These are phyloP conservation scores for Anoura caudifer DNA, from an alignment of 2,113 vertebrate genomes.

Conservation along the genomic window DNA sequence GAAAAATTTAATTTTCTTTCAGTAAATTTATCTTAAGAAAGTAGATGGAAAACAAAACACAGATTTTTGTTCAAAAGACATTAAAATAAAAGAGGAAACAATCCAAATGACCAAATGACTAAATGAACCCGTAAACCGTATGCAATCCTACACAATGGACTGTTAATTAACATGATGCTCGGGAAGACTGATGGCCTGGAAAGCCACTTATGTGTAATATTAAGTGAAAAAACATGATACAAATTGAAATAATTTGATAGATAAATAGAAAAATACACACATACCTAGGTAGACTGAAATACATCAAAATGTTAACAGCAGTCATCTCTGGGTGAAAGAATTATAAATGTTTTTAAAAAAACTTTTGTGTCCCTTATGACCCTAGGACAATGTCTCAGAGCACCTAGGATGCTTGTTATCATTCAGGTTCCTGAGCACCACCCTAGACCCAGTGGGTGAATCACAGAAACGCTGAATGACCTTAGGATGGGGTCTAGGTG, in stretches of 20 bases:
- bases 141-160: neutral
- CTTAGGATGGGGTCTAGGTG: neutral
- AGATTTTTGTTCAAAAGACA: neutral
- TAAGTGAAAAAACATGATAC: neutral
- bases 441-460: neutral
- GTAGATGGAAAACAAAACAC: neutral
- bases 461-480: neutral
- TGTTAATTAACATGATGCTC: neutral
- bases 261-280: neutral
- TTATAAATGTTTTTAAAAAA: neutral
- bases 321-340: neutral
- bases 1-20: neutral
- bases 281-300: neutral
- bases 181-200: neutral
- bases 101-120: neutral
- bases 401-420: neutral
- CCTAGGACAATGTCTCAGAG: neutral
- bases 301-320: neutral
- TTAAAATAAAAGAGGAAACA: neutral
- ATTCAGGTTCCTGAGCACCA: neutral
- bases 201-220: neutral
- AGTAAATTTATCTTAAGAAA: neutral
- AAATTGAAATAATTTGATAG: neutral
- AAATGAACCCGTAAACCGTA: neutral
- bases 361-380: neutral